Conservation (phyloP, 2,888 invertebrate genomes). For the Lycaena phlaeas region DNA sequence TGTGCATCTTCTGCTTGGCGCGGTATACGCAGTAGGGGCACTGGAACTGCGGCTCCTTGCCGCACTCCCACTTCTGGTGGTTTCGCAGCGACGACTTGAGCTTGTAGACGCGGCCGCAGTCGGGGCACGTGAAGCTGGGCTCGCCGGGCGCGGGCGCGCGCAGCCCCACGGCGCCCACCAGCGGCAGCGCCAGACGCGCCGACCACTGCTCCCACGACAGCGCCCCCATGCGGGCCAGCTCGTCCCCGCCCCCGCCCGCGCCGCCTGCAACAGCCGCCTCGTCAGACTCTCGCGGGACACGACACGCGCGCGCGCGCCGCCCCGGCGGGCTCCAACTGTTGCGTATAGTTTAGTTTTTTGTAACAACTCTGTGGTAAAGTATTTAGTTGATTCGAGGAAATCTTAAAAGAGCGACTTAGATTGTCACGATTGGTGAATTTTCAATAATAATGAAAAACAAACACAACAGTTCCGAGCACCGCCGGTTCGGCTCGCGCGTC, state of each 20-base stretch:
- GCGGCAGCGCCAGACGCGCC: conserved; percentile 80
- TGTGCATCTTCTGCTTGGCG: conserved; percentile 89
- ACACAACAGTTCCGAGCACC: conserved; percentile 19
- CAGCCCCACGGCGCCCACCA: conserved; percentile 74
- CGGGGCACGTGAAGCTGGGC: conserved; percentile 80
- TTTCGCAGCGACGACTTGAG: conserved; percentile 88
- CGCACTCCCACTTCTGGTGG: conserved; percentile 90
- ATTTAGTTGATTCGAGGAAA: no score
- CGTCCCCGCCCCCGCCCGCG: conserved; percentile 33
- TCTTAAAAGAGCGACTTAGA: no score
- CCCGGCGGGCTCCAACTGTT: no score
- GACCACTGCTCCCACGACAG: conserved; percentile 83
- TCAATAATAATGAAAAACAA: no score
- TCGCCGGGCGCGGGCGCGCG: conserved; percentile 41
- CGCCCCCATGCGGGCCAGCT: conserved; percentile 78
- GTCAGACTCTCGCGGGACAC: no score
- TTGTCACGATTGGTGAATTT: no score
- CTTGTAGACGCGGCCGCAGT: conserved; percentile 89
- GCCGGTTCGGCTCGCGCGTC: conserved; percentile 24
- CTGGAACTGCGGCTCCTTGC: conserved; percentile 87
- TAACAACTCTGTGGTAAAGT: no score
- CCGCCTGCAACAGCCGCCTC: conserved; percentile 44
- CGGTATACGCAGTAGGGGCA: conserved; percentile 88
- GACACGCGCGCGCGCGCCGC: no score
- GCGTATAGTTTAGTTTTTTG: no score